A percentile compares a stretch with the other conserved stretches of the same genome.
Evolutionary conservation across 2,113 vertebrate genomes (phyloP).

Genomic region (Steatornis caripensis): DNA sequence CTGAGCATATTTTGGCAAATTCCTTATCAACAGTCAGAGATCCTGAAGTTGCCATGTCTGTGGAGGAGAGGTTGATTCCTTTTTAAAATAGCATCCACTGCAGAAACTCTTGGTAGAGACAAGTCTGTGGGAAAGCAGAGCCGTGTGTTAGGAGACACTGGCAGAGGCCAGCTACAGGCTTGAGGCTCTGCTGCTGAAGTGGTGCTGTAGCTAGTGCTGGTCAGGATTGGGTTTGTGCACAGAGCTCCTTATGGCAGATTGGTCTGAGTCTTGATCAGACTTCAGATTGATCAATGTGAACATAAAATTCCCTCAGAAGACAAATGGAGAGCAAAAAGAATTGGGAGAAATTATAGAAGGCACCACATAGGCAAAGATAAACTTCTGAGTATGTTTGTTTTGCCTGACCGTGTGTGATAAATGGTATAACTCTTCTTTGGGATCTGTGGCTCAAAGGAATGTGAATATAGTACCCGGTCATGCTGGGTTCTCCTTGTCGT

Average conservation of each 20-base stretch:
- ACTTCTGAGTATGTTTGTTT: neutral
- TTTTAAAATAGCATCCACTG: neutral
- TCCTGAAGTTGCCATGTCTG: neutral
- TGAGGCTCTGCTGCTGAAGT: neutral
- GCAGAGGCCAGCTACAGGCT: neutral
- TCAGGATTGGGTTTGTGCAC: neutral
- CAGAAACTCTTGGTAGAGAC: neutral
- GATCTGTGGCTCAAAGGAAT: neutral
- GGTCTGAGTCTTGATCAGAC: neutral
- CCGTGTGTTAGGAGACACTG: neutral
- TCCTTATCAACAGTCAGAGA: neutral
- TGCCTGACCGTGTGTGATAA: neutral
- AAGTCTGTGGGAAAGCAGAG: neutral
- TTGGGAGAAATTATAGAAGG: neutral
- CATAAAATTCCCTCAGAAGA: neutral
- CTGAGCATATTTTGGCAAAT: neutral
- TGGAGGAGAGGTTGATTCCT: neutral
- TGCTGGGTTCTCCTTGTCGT: neutral
- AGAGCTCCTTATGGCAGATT: neutral
- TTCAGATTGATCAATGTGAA: fast-evolving
- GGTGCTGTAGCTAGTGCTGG: neutral
- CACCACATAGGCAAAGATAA: neutral
- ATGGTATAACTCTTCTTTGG: neutral
- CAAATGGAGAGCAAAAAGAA: neutral
- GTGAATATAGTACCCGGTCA: fast-evolving